Conservation (phyloP, 2,113 vertebrate species). For the Urocynchramus pylzowi region DNA sequence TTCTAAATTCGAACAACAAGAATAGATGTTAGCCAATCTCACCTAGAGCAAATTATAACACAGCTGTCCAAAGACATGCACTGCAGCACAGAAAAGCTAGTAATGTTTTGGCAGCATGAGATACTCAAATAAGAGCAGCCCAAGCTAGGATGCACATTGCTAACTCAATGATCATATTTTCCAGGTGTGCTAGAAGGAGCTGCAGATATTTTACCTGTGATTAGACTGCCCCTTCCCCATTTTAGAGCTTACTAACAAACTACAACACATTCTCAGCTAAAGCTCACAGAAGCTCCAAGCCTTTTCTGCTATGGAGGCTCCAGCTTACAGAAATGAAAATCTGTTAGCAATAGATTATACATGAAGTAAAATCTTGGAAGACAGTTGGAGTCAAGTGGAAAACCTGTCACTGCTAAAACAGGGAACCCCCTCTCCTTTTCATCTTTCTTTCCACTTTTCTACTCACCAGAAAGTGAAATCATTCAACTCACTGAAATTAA, state of each 20-base stretch:
- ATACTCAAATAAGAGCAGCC: neutral
- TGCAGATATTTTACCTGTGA: neutral
- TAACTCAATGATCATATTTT: neutral
- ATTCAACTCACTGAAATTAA: neutral
- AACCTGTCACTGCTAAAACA: neutral
- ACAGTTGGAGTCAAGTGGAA: neutral
- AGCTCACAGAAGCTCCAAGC: neutral
- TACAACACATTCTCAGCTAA: neutral
- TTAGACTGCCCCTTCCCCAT: neutral
- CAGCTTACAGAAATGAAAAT: neutral
- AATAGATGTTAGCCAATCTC: conserved; percentile 1
- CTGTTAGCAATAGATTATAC: neutral
- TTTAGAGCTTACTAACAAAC: neutral
- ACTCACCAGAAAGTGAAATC: neutral
- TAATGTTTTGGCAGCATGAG: neutral
- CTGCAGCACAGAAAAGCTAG: neutral
- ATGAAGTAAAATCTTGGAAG: neutral
- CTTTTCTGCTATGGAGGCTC: neutral
- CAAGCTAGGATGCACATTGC: neutral
- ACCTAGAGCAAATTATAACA: neutral
- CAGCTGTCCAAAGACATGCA: neutral
- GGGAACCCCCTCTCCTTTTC: neutral
- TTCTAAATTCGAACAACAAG: conserved; percentile 53
- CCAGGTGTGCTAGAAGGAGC: neutral
- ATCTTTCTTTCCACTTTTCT: neutral